A percentile compares a stretch with the other conserved stretches of the same genome.
Evolutionary conservation across 2,113 vertebrate species (phyloP).

Genomic region (Mobula hypostoma): DNA sequence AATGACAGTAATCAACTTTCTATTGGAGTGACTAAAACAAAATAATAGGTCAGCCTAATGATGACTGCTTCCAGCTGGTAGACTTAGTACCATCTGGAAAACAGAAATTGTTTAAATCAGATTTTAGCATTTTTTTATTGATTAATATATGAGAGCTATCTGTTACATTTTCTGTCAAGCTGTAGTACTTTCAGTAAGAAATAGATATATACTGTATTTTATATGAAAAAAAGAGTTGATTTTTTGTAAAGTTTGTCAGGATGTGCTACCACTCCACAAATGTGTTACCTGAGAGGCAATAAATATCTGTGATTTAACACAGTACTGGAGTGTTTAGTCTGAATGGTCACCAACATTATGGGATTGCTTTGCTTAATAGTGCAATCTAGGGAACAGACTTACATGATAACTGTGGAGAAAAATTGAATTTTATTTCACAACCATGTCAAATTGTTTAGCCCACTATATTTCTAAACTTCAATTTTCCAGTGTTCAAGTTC

Average conservation of each 20-base stretch:
- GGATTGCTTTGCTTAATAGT: not conserved
- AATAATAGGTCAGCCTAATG: not conserved
- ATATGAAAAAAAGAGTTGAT: not conserved
- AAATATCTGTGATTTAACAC: not conserved
- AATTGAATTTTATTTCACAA: not conserved
- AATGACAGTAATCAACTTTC: not conserved
- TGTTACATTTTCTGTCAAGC: not conserved
- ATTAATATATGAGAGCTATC: not conserved
- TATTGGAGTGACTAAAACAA: not conserved
- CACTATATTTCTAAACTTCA: not conserved
- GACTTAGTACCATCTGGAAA: not conserved
- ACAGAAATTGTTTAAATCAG: not conserved
- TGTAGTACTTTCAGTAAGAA: not conserved
- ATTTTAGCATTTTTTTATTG: not conserved
- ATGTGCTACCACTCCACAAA: constrained; percentile 13
- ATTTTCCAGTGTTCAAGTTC: no score
- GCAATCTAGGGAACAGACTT: not conserved
- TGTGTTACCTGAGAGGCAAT: constrained; percentile 13
- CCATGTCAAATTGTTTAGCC: not conserved
- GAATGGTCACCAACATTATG: not conserved
- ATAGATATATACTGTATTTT: not conserved
- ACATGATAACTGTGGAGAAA: not conserved
- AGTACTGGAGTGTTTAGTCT: not conserved
- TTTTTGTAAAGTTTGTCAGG: not conserved
- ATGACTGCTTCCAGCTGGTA: not conserved